Base-by-base conservation (phyloP, 1,140 invertebrate genomes). In the Dufourea novaeangliae region DNA sequence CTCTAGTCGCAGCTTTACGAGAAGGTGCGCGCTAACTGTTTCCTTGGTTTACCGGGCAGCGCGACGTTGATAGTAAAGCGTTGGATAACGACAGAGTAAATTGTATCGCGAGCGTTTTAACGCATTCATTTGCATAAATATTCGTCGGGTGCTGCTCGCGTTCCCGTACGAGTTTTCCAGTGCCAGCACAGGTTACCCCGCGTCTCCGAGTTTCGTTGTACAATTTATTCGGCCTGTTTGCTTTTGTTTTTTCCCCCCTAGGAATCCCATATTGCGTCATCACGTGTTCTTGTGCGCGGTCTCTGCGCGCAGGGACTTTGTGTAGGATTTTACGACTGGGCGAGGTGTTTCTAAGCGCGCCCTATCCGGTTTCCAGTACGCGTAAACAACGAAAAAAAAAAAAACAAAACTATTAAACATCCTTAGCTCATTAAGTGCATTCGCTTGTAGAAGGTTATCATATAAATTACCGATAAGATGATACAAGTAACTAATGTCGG, bases 111-210 rank as follows among this genome's bases (percentile, higher is more conserved):
- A 70, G 29, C 62, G 70, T 84, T 79, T 83, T 75, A n/a, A 79
- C 75, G 37, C 81, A 83, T 70, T 57, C 52, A 84, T 84, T 84
- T 84, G 56, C 82, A 84, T 84, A 84, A 84, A 83, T 79, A 83
- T 83, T 74, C 76, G 67, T 74, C 37, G 41, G 22, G n/a, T n/a
- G n/a, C n/a, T 67, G 59, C 66, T 34, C 29, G 57, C 52, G 62
- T 64, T 74, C 77, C 66, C 46, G 39, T 61, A 67, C 29, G 69
- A 70, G 46, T 67, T n/a, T 4, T 54, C 41, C 44, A 67, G 56
- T 57, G 44, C 29, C 64, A 62, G 71, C 20, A 54, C 32, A 41
- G n/a, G 41, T 54, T 59, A 57, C 73, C 27, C 57, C 12, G 27
- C 37, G 64, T 64, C 62, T 29, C n/a, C n/a, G n/a, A n/a, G 61